Evolutionary conservation across 2,797 vertebrate genomes (phyloP).

Genomic region (Aphelocoma californica): DNA sequence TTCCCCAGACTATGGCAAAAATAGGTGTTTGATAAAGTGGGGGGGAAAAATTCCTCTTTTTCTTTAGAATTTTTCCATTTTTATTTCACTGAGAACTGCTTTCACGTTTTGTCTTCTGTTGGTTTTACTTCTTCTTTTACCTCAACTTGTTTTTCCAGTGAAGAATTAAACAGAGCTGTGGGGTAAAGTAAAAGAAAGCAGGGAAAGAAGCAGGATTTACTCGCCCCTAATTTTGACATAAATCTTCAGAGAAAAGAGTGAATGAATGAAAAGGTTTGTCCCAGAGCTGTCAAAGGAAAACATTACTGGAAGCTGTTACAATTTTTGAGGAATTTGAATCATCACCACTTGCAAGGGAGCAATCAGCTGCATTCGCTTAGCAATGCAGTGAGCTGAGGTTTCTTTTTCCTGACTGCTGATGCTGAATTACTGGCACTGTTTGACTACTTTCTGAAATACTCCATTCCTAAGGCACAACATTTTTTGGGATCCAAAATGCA

Average conservation of each 20-base stretch:
- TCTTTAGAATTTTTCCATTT: not conserved
- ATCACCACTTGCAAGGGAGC: not conserved
- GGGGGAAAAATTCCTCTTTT: not conserved
- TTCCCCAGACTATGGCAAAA: not conserved
- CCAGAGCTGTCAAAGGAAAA: not conserved
- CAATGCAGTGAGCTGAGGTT: not conserved
- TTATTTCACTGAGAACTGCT: not conserved
- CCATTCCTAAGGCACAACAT: not conserved
- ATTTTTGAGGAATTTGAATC: constrained; percentile 22
- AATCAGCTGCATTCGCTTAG: not conserved
- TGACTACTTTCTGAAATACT: not conserved
- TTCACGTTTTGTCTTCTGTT: not conserved
- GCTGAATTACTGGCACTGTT: not conserved
- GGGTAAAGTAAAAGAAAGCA: not conserved
- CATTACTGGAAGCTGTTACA: not conserved
- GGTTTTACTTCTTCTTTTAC: not conserved
- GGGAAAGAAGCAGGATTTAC: not conserved
- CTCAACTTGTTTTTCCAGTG: not conserved
- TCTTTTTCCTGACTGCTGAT: not conserved
- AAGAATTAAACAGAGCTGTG: not conserved
- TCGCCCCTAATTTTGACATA: not conserved
- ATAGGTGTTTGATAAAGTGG: not conserved
- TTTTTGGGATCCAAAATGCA: not conserved
- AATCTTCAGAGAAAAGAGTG: not conserved
- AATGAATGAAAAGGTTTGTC: constrained; percentile 4